A percentile compares a stretch with the other conserved stretches of the same genome.
These are phyloP conservation scores for Chauna torquata DNA, from an alignment of 2,113 vertebrate species.

Conservation along the genomic window DNA sequence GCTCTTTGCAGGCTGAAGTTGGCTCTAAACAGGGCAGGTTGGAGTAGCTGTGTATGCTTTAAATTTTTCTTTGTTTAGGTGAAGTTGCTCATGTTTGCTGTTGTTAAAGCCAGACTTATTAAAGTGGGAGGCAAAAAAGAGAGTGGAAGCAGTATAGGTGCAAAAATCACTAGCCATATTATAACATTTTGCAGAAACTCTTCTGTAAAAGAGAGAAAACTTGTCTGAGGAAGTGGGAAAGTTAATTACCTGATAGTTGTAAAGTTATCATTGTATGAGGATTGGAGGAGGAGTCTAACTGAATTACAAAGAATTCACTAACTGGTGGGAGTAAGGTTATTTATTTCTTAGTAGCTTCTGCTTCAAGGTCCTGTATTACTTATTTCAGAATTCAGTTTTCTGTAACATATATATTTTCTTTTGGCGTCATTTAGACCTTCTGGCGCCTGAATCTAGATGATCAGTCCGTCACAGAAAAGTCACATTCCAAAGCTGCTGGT, in stretches of 20 bases:
- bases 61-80: not conserved
- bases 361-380: not conserved
- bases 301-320: not conserved
- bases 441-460: not conserved
- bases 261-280: not conserved
- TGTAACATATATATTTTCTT: not conserved
- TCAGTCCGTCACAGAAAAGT: not conserved
- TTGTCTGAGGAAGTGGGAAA: not conserved
- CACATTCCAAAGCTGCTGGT: not conserved
- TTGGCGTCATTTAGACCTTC: not conserved
- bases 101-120: not conserved
- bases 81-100: not conserved
- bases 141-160: not conserved
- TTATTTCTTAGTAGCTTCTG: not conserved
- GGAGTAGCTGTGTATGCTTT: not conserved
- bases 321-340: not conserved
- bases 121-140: not conserved
- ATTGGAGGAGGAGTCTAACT: not conserved
- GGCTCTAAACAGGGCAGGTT: not conserved
- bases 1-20: not conserved
- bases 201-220: not conserved
- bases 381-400: not conserved
- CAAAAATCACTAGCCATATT: not conserved
- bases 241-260: not conserved
- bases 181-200: not conserved